phyloP scores from a whole-genome alignment of 2,797 vertebrate genomes.

The Sternarchorhynchus goeldii region DNA sequence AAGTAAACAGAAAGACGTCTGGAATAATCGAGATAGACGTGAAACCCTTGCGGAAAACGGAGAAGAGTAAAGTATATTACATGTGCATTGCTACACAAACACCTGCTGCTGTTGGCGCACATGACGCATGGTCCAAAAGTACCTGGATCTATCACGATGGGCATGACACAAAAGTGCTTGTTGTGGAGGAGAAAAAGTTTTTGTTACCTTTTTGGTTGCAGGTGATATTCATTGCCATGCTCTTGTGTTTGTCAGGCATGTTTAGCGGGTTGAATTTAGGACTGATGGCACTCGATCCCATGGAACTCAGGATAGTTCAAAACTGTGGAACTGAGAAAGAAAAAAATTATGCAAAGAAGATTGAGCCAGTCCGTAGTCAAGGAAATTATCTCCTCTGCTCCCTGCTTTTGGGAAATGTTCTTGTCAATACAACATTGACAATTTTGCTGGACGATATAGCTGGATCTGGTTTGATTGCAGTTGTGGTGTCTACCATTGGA shows the following conservation, averaged over 20 bases:
- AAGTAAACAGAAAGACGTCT: conserved; percentile 79
- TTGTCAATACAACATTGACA: conserved; percentile 88
- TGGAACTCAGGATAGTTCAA: conserved; percentile 88
- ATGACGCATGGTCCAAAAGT: conserved; percentile 75
- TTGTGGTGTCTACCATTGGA: conserved; percentile 86
- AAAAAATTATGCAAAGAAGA: conserved; percentile 85
- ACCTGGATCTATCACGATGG: conserved; percentile 86
- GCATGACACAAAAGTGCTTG: conserved; percentile 85
- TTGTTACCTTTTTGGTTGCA: conserved; percentile 87
- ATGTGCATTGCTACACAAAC: conserved; percentile 79
- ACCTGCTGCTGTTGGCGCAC: conserved; percentile 60
- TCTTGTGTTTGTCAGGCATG: conserved; percentile 86
- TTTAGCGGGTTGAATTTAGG: conserved; percentile 88
- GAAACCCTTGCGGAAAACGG: conserved; percentile 84
- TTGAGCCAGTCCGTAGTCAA: conserved; percentile 84
- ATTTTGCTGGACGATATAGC: conserved; percentile 87
- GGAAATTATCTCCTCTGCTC: conserved; percentile 89
- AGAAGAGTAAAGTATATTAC: conserved; percentile 86
- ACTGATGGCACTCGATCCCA: conserved; percentile 87
- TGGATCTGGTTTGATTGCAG: conserved; percentile 84
- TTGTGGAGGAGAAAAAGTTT: conserved; percentile 88
- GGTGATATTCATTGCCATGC: conserved; percentile 86
- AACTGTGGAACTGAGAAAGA: conserved; percentile 87
- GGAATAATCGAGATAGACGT: conserved; percentile 84
- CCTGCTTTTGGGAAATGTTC: conserved; percentile 83